These are phyloP conservation scores for Flexamia atlantica DNA, from an alignment of 2,888 invertebrate genomes.

Conservation along the genomic window DNA sequence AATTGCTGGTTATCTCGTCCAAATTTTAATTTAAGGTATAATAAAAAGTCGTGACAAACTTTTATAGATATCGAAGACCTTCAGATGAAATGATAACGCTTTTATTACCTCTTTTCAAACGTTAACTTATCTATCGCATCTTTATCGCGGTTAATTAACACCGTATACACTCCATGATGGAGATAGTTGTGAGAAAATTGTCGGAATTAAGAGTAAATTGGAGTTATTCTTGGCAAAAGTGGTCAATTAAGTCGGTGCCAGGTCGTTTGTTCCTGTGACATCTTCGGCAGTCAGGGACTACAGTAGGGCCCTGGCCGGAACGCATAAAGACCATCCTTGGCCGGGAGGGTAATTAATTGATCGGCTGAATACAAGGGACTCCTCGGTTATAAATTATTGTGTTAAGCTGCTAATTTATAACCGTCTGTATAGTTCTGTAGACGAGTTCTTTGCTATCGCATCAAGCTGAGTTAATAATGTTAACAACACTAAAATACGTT, in stretches of 20 bases:
- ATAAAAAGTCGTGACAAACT: too few relatives aligned
- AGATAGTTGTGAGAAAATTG: constrained; percentile 33
- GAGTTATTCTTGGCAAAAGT: constrained; percentile 11
- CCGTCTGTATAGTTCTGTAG: too few relatives aligned
- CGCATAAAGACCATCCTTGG: not conserved
- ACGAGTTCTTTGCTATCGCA: too few relatives aligned
- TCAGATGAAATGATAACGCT: too few relatives aligned
- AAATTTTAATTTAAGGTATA: too few relatives aligned
- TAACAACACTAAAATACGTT: too few relatives aligned
- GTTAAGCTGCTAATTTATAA: too few relatives aligned
- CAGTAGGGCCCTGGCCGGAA: not conserved
- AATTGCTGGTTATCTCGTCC: too few relatives aligned
- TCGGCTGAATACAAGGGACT: too few relatives aligned
- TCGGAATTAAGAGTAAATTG: constrained; percentile 34
- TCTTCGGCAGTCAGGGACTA: constrained; percentile 1
- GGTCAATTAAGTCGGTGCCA: constrained; percentile 7
- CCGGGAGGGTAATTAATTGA: not conserved
- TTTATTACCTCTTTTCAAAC: not conserved
- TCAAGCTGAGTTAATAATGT: too few relatives aligned
- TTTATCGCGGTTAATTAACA: constrained; percentile 6
- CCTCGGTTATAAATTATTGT: too few relatives aligned
- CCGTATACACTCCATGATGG: not conserved
- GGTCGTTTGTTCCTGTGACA: constrained; percentile 31
- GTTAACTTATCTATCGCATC: not conserved
- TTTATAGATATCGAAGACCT: too few relatives aligned